phyloP scores from a whole-genome alignment of 2,888 invertebrate species.

The Mythimna vitellina region DNA sequence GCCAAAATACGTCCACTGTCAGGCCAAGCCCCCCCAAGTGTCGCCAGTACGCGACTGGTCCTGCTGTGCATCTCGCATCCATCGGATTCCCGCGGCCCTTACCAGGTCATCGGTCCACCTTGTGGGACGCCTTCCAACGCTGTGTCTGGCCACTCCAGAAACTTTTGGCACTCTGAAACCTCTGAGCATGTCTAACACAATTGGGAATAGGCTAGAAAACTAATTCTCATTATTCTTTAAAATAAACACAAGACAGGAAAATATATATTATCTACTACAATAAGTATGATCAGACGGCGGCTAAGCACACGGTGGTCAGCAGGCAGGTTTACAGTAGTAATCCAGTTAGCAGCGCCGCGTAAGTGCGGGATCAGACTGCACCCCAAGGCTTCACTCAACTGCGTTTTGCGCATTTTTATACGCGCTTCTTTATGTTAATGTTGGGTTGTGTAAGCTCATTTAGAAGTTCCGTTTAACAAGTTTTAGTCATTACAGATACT shows the following conservation, averaged over 20 bases:
- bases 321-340: conserved; percentile 52
- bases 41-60: no score
- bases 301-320: conserved; percentile 35
- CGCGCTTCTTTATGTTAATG: conserved; percentile 19
- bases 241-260: background rate
- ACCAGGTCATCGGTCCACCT: no score
- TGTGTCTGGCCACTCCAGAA: no score
- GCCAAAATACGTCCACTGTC: no score
- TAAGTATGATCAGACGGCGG: conserved; percentile 1
- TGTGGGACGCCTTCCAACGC: no score
- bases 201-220: no score
- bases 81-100: no score
- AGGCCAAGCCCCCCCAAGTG: no score
- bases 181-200: no score
- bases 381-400: conserved; percentile 66
- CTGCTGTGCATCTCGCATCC: no score
- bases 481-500: conserved; percentile 13
- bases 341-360: conserved; percentile 58
- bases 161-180: no score
- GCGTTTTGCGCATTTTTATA: conserved; percentile 60
- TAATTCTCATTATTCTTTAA: background rate
- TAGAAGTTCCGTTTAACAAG: conserved; percentile 16
- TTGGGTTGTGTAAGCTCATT: conserved; percentile 28
- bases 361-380: conserved; percentile 54
- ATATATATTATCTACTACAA: conserved; percentile 21